These are phyloP conservation scores for Ophion costatus DNA, from an alignment of 2,888 invertebrate species.

Conservation along the genomic window DNA sequence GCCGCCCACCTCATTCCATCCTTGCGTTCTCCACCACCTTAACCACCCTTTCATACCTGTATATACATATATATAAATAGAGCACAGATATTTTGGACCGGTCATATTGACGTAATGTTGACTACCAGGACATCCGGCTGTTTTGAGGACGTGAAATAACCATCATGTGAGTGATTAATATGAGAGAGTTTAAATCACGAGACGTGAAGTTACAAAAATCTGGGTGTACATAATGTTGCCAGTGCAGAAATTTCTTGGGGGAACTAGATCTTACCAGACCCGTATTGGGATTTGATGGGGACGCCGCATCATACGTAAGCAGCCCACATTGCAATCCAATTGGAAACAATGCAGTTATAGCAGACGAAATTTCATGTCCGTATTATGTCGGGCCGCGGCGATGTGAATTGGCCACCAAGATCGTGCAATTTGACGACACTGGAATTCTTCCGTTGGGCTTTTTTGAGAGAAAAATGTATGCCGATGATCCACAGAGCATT, in stretches of 20 bases:
- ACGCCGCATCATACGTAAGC: no score
- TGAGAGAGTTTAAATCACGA: neutral
- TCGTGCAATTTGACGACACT: no score
- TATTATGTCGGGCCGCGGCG: no score
- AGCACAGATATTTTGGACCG: neutral
- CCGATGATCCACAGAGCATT: no score
- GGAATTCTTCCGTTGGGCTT: no score
- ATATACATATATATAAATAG: neutral
- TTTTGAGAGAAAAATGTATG: no score
- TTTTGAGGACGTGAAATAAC: neutral
- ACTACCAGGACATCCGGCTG: conserved; percentile 49
- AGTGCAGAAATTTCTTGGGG: neutral
- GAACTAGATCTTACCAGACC: no score
- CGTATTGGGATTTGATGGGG: no score
- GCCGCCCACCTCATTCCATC: conserved; percentile 71
- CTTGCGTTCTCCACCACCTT: conserved; percentile 62
- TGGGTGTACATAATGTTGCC: conserved; percentile 50
- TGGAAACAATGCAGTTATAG: no score
- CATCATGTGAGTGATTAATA: neutral
- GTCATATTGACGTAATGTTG: conserved; percentile 31
- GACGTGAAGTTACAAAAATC: conserved; percentile 68
- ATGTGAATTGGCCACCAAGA: no score
- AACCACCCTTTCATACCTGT: conserved; percentile 46
- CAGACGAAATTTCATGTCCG: no score
- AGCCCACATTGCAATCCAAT: no score